Percentiles rank a stretch among this genome's conserved stretches.
phyloP scores from a whole-genome alignment of 2,888 invertebrate genomes.

The Torymus aiolomorphi region DNA sequence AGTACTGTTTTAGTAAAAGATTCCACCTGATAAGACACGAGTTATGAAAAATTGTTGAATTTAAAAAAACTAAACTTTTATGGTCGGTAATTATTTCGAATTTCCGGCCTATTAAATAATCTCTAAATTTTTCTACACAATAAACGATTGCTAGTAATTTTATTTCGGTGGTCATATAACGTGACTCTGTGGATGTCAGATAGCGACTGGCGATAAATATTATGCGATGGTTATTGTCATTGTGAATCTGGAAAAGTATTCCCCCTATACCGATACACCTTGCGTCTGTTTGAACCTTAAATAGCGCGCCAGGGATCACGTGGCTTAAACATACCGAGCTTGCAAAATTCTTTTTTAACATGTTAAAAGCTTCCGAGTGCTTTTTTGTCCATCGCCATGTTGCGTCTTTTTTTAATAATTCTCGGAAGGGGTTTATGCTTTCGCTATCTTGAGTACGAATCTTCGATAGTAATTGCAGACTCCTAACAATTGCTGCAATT shows the following conservation, averaged over 20 bases:
- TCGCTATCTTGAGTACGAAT: constrained; percentile 1
- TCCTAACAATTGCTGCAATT: no score
- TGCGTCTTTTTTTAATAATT: no score
- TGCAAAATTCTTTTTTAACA: not conserved
- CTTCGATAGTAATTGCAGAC: constrained; percentile 1
- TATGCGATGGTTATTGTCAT: no score
- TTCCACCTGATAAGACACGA: no score
- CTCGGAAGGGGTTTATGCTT: not conserved
- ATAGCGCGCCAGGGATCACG: no score
- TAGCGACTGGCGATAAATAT: constrained; percentile 9
- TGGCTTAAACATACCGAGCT: not conserved
- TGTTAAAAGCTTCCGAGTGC: not conserved
- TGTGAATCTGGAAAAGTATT: constrained; percentile 1
- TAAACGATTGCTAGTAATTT: constrained; percentile 5
- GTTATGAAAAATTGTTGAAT: not conserved
- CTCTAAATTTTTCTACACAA: not conserved
- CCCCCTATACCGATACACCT: not conserved
- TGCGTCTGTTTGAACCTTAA: constrained; percentile 3
- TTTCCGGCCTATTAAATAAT: not conserved
- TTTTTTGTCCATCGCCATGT: not conserved
- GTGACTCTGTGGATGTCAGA: not conserved
- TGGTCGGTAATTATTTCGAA: constrained; percentile 25
- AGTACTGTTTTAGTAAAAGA: constrained; percentile 12
- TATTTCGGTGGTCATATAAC: constrained; percentile 6
- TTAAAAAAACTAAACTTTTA: not conserved